Base-by-base conservation (phyloP, 37 sponge, comb jelly and placozoan species). In the Chondrosia reniformis region DNA sequence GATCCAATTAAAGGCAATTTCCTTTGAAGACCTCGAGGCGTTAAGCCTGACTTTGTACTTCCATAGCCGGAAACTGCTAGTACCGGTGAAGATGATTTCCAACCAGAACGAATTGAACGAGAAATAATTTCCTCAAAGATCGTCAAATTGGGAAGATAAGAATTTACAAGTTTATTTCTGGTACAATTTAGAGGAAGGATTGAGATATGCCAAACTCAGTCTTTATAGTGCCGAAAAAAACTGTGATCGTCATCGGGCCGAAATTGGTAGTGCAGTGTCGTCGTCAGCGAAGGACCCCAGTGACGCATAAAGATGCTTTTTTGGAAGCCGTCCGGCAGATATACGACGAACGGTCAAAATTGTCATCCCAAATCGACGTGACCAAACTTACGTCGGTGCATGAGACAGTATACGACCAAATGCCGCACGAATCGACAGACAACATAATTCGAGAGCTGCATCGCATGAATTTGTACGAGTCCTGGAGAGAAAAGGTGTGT, bases 221-320 rank as follows among this genome's bases (percentile, higher is more conserved):
- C 9, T 30, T 30, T 39, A 66, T 66, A 5, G 32, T 39, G 22
- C 67, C 67, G 39, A 66, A 31, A 19, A 39, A 66, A 8, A 5
- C 67, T 21, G 39, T 66, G 5, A 66, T 66, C 9, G 15, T 66
- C 39, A 39, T 66, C 39, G 67, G 67, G 9, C 67, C 67, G 39
- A 36, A 37, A 21, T 37, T 66, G 5, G 67, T 66, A 8, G 32
- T 39, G 31, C 67, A 66, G 38, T 66, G 67, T 36, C 33, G 67
- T 7, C 22, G 67, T 8, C 33, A 9, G 39, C 39, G 36, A 39
- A 30, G 31, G 6, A 39, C 39, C 6, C 67, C 67, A 4, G 7
- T 66, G 31, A 66, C 67, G 39, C 67, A 66, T 19, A 66, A 30
- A 39, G 67, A 66, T 21, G 67, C 67, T 30, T 66, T 37, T 39